Base-by-base conservation (phyloP, 1,140 invertebrate species). In the Myzus persicae region DNA sequence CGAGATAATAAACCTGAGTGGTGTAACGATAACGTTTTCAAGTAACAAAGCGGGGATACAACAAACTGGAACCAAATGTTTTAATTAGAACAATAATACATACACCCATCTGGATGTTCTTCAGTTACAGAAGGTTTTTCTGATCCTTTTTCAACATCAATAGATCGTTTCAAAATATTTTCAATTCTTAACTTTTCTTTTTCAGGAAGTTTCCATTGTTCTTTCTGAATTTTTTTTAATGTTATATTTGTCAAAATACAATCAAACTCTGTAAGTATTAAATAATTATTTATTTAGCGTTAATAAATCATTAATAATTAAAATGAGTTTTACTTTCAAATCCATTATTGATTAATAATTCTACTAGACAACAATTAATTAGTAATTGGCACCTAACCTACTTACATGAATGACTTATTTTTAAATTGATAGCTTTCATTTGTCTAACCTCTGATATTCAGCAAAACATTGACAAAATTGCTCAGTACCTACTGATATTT, bases 181-280 rank as follows among this genome's bases (percentile, higher is more conserved):
- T 97, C 96, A 24, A 98, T 98, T 94, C 98, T 96, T 85, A 96
- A 96, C 92, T 97, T 95, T 95, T 99, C 98, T 51, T 96, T 96
- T 76, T 96, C 95, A 9, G 97, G 97, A 91, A 99, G 95, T 94
- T 96, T 95, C 95, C 96, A 98, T 94, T 97, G 96, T 95, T 97
- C 96, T 95, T 97, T 97, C 91, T 97, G 97, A 44, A 97, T 96
- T 94, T 97, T 96, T 38, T 97, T 96, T 95, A 99, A 95, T 94
- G 97, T 97, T 85, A 99, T 95, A 94, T 98, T 98, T 14, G 98
- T 98, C 94, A 99, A 95, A 95, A 98, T 97, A 95, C 97, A 98
- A 95, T 98, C 97, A 96, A 98, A 97, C 95, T 98, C 98, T 98
- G 95, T 48, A 89, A 89, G 48, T 14, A 89, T 22, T 84, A 85